These are phyloP conservation scores for Amiota communis DNA, from an alignment of 2,888 invertebrate genomes.

Conservation along the genomic window DNA sequence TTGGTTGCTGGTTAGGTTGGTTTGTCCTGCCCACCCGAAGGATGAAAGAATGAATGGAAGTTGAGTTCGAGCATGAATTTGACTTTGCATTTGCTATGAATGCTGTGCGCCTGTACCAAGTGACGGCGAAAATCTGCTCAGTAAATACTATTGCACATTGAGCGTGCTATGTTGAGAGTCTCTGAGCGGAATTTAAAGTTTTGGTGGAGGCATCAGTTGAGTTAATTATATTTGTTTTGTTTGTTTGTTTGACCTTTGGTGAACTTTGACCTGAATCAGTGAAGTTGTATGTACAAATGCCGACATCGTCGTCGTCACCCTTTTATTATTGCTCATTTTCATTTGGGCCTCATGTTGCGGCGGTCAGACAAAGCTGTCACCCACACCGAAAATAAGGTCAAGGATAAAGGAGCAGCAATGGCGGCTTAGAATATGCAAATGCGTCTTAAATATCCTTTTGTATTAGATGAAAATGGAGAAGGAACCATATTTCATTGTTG, in stretches of 20 bases:
- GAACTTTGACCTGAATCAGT: constrained; percentile 55
- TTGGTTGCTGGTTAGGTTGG: too few species aligned
- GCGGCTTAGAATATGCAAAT: constrained; percentile 7
- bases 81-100: constrained; percentile 22
- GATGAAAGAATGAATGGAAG: not conserved
- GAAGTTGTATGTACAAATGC: not conserved
- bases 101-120: constrained; percentile 61
- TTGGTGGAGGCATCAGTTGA: constrained; percentile 25
- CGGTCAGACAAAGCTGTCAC: not conserved
- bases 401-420: not conserved
- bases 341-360: constrained; percentile 7
- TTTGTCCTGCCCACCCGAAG: too few species aligned
- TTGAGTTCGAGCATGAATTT: not conserved
- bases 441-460: constrained; percentile 16
- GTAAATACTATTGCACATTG: not conserved
- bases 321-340: not conserved
- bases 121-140: constrained; percentile 53
- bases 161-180: constrained; percentile 13
- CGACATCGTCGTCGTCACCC: constrained; percentile 18
- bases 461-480: not conserved
- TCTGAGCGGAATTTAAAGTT: constrained; percentile 34
- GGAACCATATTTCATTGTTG: too few species aligned
- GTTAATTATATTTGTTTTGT: constrained; percentile 57
- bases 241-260: constrained; percentile 32
- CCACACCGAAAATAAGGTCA: constrained; percentile 1